These are phyloP conservation scores for Trichosurus vulpecula DNA, from an alignment of 2,797 vertebrate genomes.

Conservation along the genomic window DNA sequence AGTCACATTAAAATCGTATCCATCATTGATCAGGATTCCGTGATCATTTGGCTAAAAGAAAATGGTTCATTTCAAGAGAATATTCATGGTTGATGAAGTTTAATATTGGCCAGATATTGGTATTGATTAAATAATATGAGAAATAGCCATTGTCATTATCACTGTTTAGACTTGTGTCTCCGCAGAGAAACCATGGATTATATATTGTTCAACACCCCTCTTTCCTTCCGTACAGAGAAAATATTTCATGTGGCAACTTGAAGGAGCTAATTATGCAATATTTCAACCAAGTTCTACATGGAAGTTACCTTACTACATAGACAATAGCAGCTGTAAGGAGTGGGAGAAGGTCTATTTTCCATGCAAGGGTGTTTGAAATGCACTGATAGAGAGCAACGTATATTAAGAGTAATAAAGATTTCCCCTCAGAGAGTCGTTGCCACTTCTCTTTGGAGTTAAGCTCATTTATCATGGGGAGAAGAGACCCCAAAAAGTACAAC, in stretches of 20 bases:
- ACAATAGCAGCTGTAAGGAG: slow-evolving; percentile 24
- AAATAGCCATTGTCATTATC: not conserved
- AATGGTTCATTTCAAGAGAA: slow-evolving; percentile 6
- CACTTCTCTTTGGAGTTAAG: slow-evolving; percentile 79
- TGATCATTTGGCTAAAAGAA: slow-evolving; percentile 8
- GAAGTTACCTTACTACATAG: slow-evolving; percentile 4
- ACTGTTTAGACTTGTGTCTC: not conserved
- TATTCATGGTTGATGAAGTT: not conserved
- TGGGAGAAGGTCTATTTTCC: slow-evolving; percentile 14
- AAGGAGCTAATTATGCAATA: slow-evolving; percentile 2
- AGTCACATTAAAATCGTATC: not conserved
- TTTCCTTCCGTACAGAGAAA: slow-evolving; percentile 1
- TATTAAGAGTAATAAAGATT: slow-evolving; percentile 68
- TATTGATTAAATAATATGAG: not conserved
- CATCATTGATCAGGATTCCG: not conserved
- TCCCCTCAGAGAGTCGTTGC: slow-evolving; percentile 61
- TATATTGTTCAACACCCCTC: not conserved
- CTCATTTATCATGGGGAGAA: slow-evolving; percentile 76
- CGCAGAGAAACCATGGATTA: not conserved
- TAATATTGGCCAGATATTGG: not conserved
- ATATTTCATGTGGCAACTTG: slow-evolving; percentile 36
- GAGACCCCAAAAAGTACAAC: slow-evolving; percentile 66
- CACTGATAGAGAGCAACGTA: slow-evolving; percentile 41
- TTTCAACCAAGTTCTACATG: slow-evolving; percentile 30
- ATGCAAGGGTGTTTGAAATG: slow-evolving; percentile 45